Percentiles rank a stretch among this genome's conserved stretches.
Conservation (phyloP, 2,888 invertebrate species). For the Leptopilina myrica region DNA sequence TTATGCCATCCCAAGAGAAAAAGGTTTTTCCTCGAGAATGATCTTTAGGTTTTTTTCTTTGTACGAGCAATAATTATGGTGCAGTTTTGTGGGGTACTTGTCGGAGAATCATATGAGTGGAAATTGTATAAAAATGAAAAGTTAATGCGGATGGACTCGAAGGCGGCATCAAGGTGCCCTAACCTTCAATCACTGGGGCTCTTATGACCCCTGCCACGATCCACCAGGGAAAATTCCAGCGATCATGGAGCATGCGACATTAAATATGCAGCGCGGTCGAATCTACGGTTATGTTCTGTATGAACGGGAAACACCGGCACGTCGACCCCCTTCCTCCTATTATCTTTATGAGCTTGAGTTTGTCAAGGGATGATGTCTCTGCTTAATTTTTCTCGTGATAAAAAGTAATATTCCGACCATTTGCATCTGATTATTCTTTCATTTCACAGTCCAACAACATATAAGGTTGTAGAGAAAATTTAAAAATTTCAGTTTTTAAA, state of each 20-base stretch:
- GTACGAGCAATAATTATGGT: slow-evolving; percentile 45
- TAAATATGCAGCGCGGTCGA: slow-evolving; percentile 74
- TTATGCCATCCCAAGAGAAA: not conserved
- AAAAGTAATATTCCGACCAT: too few species aligned
- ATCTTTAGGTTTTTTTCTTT: slow-evolving; percentile 27
- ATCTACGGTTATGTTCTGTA: slow-evolving; percentile 74
- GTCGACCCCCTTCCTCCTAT: slow-evolving; percentile 47
- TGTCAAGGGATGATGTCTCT: slow-evolving; percentile 65
- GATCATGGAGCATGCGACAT: slow-evolving; percentile 74
- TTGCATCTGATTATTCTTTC: too few species aligned
- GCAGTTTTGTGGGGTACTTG: slow-evolving; percentile 44
- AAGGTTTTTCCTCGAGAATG: not conserved
- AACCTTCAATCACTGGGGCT: slow-evolving; percentile 76
- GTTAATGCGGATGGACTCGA: slow-evolving; percentile 69
- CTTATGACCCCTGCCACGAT: slow-evolving; percentile 74
- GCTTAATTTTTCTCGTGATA: slow-evolving; percentile 14
- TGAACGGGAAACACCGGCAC: slow-evolving; percentile 55
- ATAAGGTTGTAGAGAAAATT: too few species aligned
- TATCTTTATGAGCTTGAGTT: slow-evolving; percentile 69
- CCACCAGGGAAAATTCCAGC: slow-evolving; percentile 75
- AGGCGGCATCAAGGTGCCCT: slow-evolving; percentile 66
- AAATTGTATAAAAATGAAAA: slow-evolving; percentile 75
- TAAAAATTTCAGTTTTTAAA: too few species aligned
- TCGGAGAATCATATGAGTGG: slow-evolving; percentile 57
- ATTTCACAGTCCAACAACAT: too few species aligned